Percentiles rank a stretch among this genome's conserved stretches.
Evolutionary conservation across 2,888 invertebrate genomes (phyloP).

Genomic region (Allygus modestus): DNA sequence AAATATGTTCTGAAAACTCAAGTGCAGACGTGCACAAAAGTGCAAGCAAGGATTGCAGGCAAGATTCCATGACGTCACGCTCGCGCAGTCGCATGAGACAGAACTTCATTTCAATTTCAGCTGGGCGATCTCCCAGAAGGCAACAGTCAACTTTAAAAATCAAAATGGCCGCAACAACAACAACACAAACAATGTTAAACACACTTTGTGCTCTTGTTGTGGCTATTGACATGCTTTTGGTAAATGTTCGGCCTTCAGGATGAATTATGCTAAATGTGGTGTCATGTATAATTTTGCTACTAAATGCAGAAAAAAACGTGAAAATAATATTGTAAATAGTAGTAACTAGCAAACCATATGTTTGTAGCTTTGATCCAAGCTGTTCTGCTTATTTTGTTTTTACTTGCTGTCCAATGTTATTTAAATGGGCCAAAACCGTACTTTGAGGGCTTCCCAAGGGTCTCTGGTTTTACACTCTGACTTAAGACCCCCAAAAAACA

Average conservation of each 20-base stretch:
- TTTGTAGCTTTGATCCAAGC: no score
- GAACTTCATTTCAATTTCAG: neutral
- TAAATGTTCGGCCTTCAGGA: constrained; percentile 65
- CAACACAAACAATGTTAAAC: no score
- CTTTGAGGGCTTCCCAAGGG: no score
- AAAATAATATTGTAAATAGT: constrained; percentile 7
- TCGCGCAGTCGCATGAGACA: neutral
- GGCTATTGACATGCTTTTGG: constrained; percentile 58
- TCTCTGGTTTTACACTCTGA: no score
- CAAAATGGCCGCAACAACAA: neutral
- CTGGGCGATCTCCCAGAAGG: neutral
- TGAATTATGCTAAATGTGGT: constrained; percentile 63
- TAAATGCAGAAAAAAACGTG: neutral
- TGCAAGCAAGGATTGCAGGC: neutral
- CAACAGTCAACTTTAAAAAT: neutral
- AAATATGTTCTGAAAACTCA: neutral
- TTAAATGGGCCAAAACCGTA: no score
- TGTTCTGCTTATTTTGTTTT: no score
- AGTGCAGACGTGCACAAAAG: neutral
- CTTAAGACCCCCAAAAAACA: no score
- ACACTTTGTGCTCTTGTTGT: constrained; percentile 65
- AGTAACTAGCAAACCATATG: no score
- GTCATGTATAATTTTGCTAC: constrained; percentile 64
- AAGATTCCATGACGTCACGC: neutral
- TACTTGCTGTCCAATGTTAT: no score